Base-by-base conservation (phyloP, 2,113 vertebrate species). In the Nibea albiflora region DNA sequence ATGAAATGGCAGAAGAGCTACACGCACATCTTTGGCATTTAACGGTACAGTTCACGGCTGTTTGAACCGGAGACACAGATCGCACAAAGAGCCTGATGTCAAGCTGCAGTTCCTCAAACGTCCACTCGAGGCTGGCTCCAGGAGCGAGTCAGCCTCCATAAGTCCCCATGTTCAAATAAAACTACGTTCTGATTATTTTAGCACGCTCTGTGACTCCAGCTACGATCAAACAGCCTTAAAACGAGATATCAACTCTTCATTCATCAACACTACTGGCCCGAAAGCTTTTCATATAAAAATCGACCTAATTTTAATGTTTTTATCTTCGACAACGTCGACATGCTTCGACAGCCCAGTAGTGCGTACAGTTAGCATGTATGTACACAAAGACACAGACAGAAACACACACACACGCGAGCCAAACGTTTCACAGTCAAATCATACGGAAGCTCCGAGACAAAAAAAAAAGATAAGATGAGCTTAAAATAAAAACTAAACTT, bases 391-490 rank as follows among this genome's bases (percentile, higher is more conserved):
- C 5, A 61, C 54, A 47, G 71, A 67, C 64, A 53, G 66, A 68
- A 81, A 70, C 68, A 87, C 61, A 73, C 65, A 83, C 67, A 66
- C 14, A 61, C 12, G 8, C 35, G 8, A 74, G 42, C 3, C 56
- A 39, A 88, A 91, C 63, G 60, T 86, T 93, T 95, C 94, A 95
- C 93, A 94, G 92, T 94, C 61, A 74, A 83, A 83, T 0, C 12
- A 68, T 83, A 86, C 28, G 54, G 73, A 81, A 79, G 76, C 79
- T 70, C 35, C 16, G 14, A 60, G 52, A 75, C 35, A 1, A 50
- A 62, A 20, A 62, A 62, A 26, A 46, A 75, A 61, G 79, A 67
- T 22, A 72, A 61, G 57, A 73, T 11, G 22, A 87, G 56, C 64
- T 86, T 84, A 39, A 79, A 73, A 85, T 44, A 60, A 64, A 39